Base-by-base conservation (phyloP, 2,888 invertebrate species). In the Lithodes maja region DNA sequence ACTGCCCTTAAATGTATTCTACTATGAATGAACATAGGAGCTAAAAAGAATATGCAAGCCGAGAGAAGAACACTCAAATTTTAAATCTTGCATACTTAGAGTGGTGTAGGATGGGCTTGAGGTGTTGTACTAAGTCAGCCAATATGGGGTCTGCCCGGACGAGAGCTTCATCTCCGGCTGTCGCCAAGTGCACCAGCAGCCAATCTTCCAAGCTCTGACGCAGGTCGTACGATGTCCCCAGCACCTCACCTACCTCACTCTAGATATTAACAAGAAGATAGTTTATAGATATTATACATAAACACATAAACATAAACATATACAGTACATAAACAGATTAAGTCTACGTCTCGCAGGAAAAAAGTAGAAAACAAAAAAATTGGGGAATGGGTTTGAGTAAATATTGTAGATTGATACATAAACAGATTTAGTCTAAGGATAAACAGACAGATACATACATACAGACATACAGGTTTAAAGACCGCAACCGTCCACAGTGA, bases 181-280 rank as follows among this genome's bases (percentile, higher is more conserved):
- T 77, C n/a, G 53, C 52, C 7, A 80, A 9, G 2, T 83, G 53
- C 33, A 49, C 50, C 75, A 9, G 86, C 71, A 86, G 12, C 90
- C 90, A 90, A n/a, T 89, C 89, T 50, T 87, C 75, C n/a, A 75
- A 75, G 53, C 52, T 83, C 53, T 80, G 85, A n/a, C 88, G 83
- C 15, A 88, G 75, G 53, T 86, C 90, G 33, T 85, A 71, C 3
- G 90, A 83, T 1, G 88, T 77, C 9, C 91, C 91, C 9, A 88
- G 69, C 50, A 90, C 17, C 75, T 90, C 90, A 1, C 85, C 87
- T 33, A 91, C 15, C 52, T 91, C 91, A 69, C 69, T 83, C 91
- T 91, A 85, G 12, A 33, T 55, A 78, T 78, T 49, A 9, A 78
- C 52, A 78, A 9, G 33, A 3, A 74, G 5, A n/a, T n/a, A 33